Conservation (phyloP, 2,113 vertebrate species). For the Falco punctatus region DNA sequence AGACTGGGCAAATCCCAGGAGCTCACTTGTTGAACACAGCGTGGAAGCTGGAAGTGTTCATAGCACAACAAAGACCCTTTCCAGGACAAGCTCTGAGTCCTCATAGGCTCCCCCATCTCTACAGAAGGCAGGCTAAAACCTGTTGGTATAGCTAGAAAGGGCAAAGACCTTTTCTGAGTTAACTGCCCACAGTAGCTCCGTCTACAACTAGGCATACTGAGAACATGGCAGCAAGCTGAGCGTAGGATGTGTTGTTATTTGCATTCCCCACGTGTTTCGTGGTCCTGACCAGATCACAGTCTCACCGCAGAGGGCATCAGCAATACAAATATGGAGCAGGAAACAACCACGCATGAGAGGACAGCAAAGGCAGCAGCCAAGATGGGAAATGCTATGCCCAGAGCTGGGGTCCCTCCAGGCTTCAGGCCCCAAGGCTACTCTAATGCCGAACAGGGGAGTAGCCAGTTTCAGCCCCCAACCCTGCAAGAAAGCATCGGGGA, state of each 20-base stretch:
- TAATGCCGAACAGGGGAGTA: fast-evolving
- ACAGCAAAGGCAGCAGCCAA: neutral
- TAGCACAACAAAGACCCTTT: conserved; percentile 27
- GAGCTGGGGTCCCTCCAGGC: fast-evolving
- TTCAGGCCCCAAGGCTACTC: neutral
- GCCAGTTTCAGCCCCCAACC: fast-evolving
- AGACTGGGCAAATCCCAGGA: conserved; percentile 31
- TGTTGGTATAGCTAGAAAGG: neutral
- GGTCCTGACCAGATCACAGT: neutral
- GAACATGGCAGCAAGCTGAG: neutral
- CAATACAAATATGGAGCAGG: neutral
- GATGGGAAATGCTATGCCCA: neutral
- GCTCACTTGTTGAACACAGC: neutral
- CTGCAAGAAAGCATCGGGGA: neutral
- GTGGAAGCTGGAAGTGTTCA: conserved; percentile 15
- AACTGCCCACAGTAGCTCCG: neutral
- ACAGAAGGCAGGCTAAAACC: neutral
- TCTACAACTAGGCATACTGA: neutral
- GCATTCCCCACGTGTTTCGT: neutral
- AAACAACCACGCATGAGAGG: fast-evolving
- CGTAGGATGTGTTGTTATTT: neutral
- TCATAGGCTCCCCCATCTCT: neutral
- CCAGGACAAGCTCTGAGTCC: neutral
- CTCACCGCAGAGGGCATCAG: neutral
- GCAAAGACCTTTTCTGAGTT: neutral